Percentiles rank a stretch among this genome's conserved stretches.
Conservation (phyloP, 2,113 vertebrate species). For the Saimiri boliviensis region DNA sequence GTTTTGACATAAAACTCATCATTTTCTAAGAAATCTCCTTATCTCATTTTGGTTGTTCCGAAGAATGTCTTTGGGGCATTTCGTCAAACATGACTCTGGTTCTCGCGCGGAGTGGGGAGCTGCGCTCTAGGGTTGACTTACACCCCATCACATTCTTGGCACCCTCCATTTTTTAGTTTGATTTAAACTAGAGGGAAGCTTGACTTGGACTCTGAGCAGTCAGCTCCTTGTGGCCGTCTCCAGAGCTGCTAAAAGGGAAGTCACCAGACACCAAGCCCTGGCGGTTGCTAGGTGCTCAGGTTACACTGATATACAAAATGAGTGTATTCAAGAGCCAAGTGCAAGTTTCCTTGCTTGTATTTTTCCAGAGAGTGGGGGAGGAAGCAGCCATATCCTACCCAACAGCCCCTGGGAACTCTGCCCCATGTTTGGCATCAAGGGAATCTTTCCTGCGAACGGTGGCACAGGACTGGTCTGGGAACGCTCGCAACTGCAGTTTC, state of each 20-base stretch:
- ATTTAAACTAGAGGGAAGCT: background rate
- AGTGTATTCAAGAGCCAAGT: conserved; percentile 52
- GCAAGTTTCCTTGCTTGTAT: conserved; percentile 44
- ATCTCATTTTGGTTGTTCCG: conserved; percentile 3
- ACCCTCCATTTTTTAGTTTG: background rate
- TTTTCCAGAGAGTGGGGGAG: conserved; percentile 12
- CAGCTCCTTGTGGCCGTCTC: background rate
- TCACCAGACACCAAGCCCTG: conserved; percentile 22
- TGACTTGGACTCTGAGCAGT: background rate
- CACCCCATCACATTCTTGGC: background rate
- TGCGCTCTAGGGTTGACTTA: background rate
- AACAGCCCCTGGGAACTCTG: background rate
- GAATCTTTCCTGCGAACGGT: background rate
- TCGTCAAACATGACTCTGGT: background rate
- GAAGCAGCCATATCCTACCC: background rate
- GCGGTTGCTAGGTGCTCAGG: conserved; percentile 10
- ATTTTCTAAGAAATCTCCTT: conserved; percentile 16
- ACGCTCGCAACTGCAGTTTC: background rate
- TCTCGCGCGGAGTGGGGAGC: rapidly evolving
- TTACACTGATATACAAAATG: conserved; percentile 58
- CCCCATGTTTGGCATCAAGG: background rate
- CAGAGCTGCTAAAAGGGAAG: background rate
- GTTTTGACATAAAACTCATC: background rate
- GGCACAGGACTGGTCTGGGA: background rate
- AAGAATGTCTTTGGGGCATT: background rate